Evolutionary conservation across 2,888 invertebrate genomes (phyloP).

Genomic region (Drosophila ustulata): DNA sequence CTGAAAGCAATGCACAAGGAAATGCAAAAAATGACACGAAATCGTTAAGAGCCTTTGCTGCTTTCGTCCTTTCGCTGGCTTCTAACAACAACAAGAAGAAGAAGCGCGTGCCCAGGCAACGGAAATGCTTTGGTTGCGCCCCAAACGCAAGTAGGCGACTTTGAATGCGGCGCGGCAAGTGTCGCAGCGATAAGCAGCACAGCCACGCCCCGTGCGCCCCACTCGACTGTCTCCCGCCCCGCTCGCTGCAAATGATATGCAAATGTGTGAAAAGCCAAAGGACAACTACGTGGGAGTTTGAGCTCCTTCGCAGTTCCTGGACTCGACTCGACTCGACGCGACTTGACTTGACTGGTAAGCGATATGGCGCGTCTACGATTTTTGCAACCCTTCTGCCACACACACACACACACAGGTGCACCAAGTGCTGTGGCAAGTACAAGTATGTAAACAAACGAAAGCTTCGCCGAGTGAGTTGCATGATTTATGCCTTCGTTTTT

Average conservation of each 20-base stretch:
- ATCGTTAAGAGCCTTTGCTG: conserved; percentile 71
- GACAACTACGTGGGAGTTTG: conserved; percentile 50
- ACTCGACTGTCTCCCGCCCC: not conserved
- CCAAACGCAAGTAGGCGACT: conserved; percentile 33
- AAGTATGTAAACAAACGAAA: conserved; percentile 55
- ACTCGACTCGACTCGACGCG: conserved; percentile 34
- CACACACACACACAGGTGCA: conserved; percentile 6
- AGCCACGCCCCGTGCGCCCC: conserved; percentile 10
- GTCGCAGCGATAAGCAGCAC: conserved; percentile 71
- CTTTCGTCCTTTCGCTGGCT: conserved; percentile 5
- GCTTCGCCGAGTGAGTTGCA: conserved; percentile 39
- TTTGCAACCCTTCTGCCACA: conserved; percentile 48
- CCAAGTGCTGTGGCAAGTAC: conserved; percentile 18
- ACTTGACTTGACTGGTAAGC: conserved; percentile 33
- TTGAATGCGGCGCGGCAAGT: conserved; percentile 48
- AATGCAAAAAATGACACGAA: conserved; percentile 80
- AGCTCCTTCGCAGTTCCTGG: conserved; percentile 16
- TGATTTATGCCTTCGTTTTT: conserved; percentile 51
- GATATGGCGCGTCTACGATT: conserved; percentile 44
- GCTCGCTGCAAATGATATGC: conserved; percentile 66
- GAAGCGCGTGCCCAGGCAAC: conserved; percentile 69
- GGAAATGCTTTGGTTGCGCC: conserved; percentile 57
- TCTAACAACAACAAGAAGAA: conserved; percentile 48
- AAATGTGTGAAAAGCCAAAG: conserved; percentile 74
- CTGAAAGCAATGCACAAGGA: conserved; percentile 73